Base-by-base conservation (phyloP, 2,113 vertebrate genomes). In the Heloderma charlesbogerti region DNA sequence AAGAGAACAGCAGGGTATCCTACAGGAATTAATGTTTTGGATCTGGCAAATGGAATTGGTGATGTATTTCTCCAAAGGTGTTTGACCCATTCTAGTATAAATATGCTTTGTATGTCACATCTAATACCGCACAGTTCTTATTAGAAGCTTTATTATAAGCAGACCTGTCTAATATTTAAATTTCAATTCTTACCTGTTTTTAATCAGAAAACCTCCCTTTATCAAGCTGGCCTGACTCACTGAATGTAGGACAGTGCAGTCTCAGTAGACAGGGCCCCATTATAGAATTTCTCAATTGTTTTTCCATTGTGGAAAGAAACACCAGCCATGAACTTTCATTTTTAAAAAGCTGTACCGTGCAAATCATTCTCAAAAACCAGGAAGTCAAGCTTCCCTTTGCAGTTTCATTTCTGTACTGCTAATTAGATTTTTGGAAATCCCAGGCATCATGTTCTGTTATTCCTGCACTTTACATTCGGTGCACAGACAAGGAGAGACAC, bases 381-480 rank as follows among this genome's bases (percentile, higher is more conserved):
- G 40, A 89, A 89, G 54, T 75, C 45, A 45, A 72, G 20, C 29
- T 75, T 84, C 54, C 75, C 5, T 20, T 89, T 89, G 88, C 40
- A 63, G 37, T 89, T 89, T 83, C 54, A 63, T 8, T 77, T 90
- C 45, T 89, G n/a, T 60, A 31, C 78, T 37, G 45, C 67, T 37
- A 83, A 22, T 48, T 83, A 82, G 43, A 51, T 29, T 84, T 89
- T 72, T 54, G 69, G 51, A 63, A 45, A 48, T 48, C 45, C 77
- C 81, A 77, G 57, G 22, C 72, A 31, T 77, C 20, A 31, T 51
- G 82, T 45, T 37, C 71, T 77, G n/a, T 31, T 43, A 77, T 88
- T 66, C 71, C 40, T 48, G 20, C 48, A 27, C 22, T 90, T 90
- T 54, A 78, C 77, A 84, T 78, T 90, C 89, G 75, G 25, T 57